Evolutionary conservation across 2,888 invertebrate species (phyloP).

Genomic region (Drosophila kanekoi): DNA sequence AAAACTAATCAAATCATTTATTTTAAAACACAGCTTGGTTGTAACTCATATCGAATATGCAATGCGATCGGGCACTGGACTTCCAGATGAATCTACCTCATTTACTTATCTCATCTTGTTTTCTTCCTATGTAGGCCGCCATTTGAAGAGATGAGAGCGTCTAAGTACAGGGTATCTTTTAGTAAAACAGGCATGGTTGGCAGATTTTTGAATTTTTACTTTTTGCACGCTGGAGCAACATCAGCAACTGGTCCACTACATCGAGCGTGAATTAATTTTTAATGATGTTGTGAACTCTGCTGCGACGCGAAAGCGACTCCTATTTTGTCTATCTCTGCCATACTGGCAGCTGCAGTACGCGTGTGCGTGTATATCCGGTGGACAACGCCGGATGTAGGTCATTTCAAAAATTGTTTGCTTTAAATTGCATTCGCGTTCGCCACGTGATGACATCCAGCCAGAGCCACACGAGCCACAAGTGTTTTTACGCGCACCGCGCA

Average conservation of each 20-base stretch:
- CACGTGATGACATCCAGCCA: conserved; percentile 68
- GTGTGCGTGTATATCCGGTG: conserved; percentile 39
- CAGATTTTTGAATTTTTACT: background rate
- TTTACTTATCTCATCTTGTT: no score
- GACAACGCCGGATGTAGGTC: conserved; percentile 76
- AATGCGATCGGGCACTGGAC: no score
- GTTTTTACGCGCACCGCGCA: conserved; percentile 57
- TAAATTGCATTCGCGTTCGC: conserved; percentile 79
- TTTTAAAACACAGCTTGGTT: no score
- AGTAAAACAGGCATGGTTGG: background rate
- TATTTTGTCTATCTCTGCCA: conserved; percentile 63
- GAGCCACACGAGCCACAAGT: conserved; percentile 74
- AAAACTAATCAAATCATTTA: no score
- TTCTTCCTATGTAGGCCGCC: no score
- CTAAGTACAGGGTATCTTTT: conserved; percentile 11
- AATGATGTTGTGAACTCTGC: conserved; percentile 77
- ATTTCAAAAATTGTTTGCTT: conserved; percentile 80
- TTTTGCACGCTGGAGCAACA: conserved; percentile 19
- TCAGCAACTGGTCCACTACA: conserved; percentile 59
- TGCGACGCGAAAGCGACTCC: conserved; percentile 62
- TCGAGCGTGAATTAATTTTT: conserved; percentile 81
- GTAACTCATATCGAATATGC: no score
- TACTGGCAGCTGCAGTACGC: conserved; percentile 21
- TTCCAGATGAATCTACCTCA: no score
- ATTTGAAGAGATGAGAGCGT: background rate